Evolutionary conservation across 2,113 vertebrate genomes (phyloP).

Genomic region (Corapipo altera): DNA sequence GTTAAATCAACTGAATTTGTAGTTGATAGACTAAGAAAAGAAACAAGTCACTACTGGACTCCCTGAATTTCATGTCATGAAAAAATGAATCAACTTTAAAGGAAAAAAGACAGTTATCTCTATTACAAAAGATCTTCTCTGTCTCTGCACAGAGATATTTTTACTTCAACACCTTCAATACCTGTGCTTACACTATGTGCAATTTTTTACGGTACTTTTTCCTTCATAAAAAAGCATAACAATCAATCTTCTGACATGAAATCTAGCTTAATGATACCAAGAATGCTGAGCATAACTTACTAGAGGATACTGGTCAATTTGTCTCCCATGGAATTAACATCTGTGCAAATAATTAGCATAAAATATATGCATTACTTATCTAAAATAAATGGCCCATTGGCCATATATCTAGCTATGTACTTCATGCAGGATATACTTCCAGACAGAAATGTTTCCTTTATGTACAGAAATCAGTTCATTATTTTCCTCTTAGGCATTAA

Average conservation of each 20-base stretch:
- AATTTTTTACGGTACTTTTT: neutral
- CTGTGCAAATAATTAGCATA: neutral
- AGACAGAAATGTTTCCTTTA: neutral
- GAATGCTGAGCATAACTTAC: neutral
- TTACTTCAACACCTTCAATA: neutral
- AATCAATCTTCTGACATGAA: neutral
- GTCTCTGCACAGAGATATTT: neutral
- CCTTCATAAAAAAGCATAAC: neutral
- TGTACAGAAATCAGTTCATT: neutral
- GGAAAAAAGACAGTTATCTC: neutral
- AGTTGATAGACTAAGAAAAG: neutral
- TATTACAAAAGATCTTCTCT: neutral
- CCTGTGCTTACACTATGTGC: neutral
- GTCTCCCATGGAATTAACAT: neutral
- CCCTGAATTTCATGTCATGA: neutral
- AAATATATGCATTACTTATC: neutral
- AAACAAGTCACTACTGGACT: neutral
- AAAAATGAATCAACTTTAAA: neutral
- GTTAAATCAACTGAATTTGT: neutral
- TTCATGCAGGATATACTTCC: neutral
- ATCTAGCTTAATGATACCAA: neutral
- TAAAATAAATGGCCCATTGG: neutral
- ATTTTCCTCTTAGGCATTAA: neutral
- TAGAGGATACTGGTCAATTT: neutral
- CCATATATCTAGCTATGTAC: neutral